Percentiles rank a stretch among this genome's conserved stretches.
These are phyloP conservation scores for Mycetomoellerius zeteki DNA, from an alignment of 1,140 invertebrate genomes.

Conservation along the genomic window DNA sequence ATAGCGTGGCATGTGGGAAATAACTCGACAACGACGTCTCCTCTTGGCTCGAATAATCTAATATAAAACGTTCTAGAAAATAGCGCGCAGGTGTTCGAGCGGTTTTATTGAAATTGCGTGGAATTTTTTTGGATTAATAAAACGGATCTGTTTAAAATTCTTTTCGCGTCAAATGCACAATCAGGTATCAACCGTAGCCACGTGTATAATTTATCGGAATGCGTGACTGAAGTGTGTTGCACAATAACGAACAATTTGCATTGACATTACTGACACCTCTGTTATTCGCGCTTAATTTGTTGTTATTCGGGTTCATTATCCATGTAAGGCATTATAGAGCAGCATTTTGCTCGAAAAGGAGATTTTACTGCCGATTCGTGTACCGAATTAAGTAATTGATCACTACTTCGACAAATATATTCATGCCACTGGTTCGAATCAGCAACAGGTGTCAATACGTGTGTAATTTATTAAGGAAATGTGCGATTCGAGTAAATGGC, in stretches of 20 bases:
- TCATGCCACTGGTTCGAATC: conserved; percentile 33
- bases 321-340: not conserved
- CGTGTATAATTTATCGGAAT: conserved; percentile 13
- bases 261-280: not conserved
- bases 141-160: not conserved
- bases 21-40: conserved; percentile 8
- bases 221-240: conserved; percentile 13
- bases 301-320: conserved; percentile 11
- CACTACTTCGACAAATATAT: conserved; percentile 12
- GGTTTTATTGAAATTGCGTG: not conserved
- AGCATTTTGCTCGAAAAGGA: not conserved
- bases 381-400: conserved; percentile 42
- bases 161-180: not conserved
- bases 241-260: not conserved
- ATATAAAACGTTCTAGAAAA: not conserved
- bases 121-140: not conserved
- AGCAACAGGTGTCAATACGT: conserved; percentile 31
- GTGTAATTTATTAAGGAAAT: conserved; percentile 48
- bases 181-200: not conserved
- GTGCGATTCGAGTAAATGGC: not conserved
- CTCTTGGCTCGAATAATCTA: not conserved
- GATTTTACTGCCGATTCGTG: not conserved
- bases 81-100: not conserved
- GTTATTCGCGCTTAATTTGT: conserved; percentile 3
- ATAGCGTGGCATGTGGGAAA: conserved; percentile 28